These are phyloP conservation scores for Clarias macrocephalus DNA, from an alignment of 2,113 vertebrate species.

Conservation along the genomic window DNA sequence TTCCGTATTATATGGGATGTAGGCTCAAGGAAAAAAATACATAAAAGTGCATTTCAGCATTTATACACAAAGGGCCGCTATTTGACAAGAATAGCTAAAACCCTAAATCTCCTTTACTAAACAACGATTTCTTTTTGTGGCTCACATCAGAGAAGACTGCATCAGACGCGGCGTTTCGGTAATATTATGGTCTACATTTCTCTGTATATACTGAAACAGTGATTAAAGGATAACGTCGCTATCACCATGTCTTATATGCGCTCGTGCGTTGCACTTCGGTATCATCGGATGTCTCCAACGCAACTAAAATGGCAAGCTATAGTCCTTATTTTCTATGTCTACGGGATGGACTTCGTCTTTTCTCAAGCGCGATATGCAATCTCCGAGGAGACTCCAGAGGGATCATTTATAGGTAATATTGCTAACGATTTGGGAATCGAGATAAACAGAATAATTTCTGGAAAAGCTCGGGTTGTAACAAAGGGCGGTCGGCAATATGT, in stretches of 20 bases:
- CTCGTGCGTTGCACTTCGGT: background rate
- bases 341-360: background rate
- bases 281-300: background rate
- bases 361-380: conserved; percentile 67
- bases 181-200: too few relatives aligned
- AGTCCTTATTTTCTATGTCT: background rate
- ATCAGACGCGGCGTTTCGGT: background rate
- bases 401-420: conserved; percentile 67
- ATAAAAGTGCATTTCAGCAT: conserved; percentile 57
- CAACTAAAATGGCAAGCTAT: conserved; percentile 21
- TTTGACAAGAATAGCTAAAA: conserved; percentile 67
- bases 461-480: conserved; percentile 62
- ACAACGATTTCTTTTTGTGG: background rate
- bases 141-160: conserved; percentile 41
- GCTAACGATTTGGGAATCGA: conserved; percentile 67
- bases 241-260: background rate
- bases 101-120: conserved; percentile 2
- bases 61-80: conserved; percentile 79
- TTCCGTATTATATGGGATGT: background rate
- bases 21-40: background rate
- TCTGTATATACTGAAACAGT: background rate
- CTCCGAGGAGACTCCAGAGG: conserved; percentile 65
- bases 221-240: too few relatives aligned
- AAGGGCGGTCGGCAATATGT: conserved; percentile 62
- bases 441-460: conserved; percentile 55